phyloP scores from a whole-genome alignment of 2,797 vertebrate species.

The Pseudocheirus occidentalis region DNA sequence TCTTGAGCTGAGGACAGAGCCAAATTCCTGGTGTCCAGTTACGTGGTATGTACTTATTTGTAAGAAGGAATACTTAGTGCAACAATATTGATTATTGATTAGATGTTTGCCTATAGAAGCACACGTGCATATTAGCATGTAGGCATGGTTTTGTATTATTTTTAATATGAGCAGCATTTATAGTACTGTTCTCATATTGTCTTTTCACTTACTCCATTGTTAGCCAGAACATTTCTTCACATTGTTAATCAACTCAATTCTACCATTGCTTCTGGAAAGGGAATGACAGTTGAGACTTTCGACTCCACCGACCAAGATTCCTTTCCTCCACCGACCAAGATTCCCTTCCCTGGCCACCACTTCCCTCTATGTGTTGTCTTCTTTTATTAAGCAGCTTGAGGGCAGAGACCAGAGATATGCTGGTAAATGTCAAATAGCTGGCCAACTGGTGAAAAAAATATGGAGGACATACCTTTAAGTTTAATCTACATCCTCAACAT shows the following conservation, averaged over 20 bases:
- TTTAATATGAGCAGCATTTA: neutral
- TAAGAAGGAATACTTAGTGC: neutral
- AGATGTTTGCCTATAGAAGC: neutral
- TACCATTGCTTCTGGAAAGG: neutral
- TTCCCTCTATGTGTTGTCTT: neutral
- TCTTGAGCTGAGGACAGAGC: neutral
- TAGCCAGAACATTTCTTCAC: neutral
- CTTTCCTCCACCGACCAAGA: too few species aligned
- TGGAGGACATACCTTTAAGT: neutral
- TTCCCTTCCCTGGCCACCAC: neutral
- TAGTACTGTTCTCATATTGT: neutral
- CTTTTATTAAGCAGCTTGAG: neutral
- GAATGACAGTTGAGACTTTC: neutral
- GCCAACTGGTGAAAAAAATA: neutral
- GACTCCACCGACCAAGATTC: neutral
- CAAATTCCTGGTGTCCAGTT: neutral
- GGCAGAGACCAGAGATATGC: neutral
- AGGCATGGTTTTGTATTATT: neutral
- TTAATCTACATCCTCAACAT: neutral
- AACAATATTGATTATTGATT: neutral
- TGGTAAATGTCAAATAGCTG: neutral
- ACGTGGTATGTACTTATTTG: neutral
- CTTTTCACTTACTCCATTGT: neutral
- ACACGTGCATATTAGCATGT: neutral
- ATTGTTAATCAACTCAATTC: neutral